Evolutionary conservation across 2,797 vertebrate species (phyloP).

Genomic region (Hylomyscus alleni): DNA sequence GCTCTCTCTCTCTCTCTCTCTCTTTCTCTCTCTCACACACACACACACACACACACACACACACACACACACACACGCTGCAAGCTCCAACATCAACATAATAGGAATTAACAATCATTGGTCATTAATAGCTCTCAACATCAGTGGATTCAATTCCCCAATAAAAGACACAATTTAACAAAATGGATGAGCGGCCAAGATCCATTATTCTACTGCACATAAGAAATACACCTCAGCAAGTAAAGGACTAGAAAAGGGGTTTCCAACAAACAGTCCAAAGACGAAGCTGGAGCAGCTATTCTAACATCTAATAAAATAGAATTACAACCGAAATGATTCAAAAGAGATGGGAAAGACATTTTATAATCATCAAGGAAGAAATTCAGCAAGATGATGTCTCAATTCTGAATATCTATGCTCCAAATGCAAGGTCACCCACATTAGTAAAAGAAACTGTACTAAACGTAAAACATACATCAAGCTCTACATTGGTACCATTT

Average conservation of each 20-base stretch:
- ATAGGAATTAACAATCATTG: too few species aligned
- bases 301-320: neutral
- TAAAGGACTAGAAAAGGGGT: neutral
- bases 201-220: neutral
- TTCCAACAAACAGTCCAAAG: neutral
- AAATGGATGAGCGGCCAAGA: neutral
- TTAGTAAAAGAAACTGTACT: neutral
- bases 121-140: too few species aligned
- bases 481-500: neutral
- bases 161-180: neutral
- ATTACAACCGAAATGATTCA: neutral
- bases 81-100: too few species aligned
- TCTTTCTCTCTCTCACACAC: too few species aligned
- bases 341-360: neutral
- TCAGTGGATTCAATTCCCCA: too few species aligned
- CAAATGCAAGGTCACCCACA: neutral
- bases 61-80: too few species aligned
- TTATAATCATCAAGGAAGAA: neutral
- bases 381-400: neutral
- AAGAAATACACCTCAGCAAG: neutral
- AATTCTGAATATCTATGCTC: neutral
- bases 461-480: neutral
- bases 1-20: too few species aligned
- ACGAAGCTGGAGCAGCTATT: neutral
- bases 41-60: too few species aligned